Conservation (phyloP, 1,140 invertebrate genomes). For the Ylistrum balloti region DNA sequence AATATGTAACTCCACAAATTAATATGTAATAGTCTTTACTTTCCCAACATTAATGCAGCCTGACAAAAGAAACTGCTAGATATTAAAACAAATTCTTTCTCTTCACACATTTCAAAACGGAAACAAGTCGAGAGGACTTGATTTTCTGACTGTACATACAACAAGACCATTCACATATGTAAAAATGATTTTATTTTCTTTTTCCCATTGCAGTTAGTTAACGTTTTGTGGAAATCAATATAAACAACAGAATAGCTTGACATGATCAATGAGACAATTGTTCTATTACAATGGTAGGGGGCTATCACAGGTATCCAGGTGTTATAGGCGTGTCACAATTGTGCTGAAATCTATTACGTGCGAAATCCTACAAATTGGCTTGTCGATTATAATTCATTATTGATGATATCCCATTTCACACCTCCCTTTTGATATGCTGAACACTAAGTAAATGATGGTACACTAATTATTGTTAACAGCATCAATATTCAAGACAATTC, state of each 20-base stretch:
- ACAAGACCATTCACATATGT: not conserved
- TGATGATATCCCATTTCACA: too few species aligned
- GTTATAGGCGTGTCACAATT: not conserved
- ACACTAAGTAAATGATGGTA: too few species aligned
- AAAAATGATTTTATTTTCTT: constrained; percentile 18
- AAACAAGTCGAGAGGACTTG: too few species aligned
- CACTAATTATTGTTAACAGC: not conserved
- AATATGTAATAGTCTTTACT: too few species aligned
- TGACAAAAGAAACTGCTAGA: too few species aligned
- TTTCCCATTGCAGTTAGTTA: constrained; percentile 30
- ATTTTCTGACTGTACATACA: not conserved
- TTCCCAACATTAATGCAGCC: too few species aligned
- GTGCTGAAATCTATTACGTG: not conserved
- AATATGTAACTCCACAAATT: too few species aligned
- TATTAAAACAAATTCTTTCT: too few species aligned
- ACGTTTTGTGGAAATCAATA: constrained; percentile 19
- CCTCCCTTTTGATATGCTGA: too few species aligned
- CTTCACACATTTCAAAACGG: too few species aligned
- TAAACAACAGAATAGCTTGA: constrained; percentile 34
- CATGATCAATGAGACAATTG: not conserved
- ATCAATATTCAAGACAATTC: not conserved
- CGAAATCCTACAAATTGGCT: not conserved
- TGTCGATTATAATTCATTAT: not conserved
- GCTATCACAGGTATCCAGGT: not conserved
- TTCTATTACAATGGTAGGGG: not conserved